phyloP scores from a whole-genome alignment of 2,888 invertebrate genomes.

The Coelogynopora nodosa region DNA sequence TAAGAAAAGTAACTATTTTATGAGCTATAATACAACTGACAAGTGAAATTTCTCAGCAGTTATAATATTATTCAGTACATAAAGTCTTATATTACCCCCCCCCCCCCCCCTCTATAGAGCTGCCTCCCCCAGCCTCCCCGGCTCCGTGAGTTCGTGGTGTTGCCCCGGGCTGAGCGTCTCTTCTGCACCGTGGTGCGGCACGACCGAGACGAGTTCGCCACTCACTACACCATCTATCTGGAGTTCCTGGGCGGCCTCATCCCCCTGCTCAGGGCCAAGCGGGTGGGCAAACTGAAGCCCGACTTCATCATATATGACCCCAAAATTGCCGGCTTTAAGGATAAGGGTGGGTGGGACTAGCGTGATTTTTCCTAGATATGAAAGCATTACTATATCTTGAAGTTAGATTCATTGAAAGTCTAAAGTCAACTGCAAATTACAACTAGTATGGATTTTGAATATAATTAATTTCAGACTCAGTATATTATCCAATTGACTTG shows the following conservation, averaged over 20 bases:
- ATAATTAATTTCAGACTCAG: too few species aligned
- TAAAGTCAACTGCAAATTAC: too few species aligned
- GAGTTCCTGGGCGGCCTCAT: conserved; percentile 93
- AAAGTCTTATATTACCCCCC: background rate
- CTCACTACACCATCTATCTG: conserved; percentile 69
- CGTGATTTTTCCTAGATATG: too few species aligned
- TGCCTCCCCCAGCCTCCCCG: conserved; percentile 85
- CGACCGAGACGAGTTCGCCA: conserved; percentile 69
- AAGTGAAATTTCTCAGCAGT: too few species aligned
- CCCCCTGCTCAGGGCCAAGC: conserved; percentile 86
- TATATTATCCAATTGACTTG: too few species aligned
- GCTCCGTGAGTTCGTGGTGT: conserved; percentile 84
- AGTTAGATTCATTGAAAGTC: too few species aligned
- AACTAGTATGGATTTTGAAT: too few species aligned
- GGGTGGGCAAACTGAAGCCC: conserved; percentile 91
- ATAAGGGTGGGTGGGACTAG: conserved; percentile 14
- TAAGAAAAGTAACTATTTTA: too few species aligned
- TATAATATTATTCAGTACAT: too few species aligned
- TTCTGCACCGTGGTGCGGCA: conserved; percentile 97
- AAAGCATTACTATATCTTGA: too few species aligned
- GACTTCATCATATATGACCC: conserved; percentile 81
- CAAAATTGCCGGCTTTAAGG: conserved; percentile 54
- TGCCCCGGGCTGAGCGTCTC: conserved; percentile 80
- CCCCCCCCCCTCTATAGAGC: conserved; percentile 67
- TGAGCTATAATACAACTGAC: too few species aligned